phyloP scores from a whole-genome alignment of 2,797 vertebrate species.

The Brachyalestes nurse region DNA sequence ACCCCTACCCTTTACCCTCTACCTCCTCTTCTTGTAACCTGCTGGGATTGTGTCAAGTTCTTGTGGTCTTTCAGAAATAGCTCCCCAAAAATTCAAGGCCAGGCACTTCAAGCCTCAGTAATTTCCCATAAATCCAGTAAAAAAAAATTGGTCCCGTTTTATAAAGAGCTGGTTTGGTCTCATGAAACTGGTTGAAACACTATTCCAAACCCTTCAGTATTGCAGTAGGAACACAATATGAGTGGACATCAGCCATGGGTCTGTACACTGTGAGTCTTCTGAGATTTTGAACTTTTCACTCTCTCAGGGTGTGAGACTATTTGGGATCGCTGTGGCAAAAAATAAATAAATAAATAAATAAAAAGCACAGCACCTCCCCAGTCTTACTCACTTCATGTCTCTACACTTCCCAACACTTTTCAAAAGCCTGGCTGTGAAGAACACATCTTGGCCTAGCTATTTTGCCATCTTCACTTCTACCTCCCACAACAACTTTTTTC shows the following conservation, averaged over 20 bases:
- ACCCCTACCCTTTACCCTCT: too few relatives aligned
- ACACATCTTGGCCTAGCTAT: not conserved
- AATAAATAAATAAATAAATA: not conserved
- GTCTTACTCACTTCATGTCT: not conserved
- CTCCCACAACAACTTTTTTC: not conserved
- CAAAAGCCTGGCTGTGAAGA: not conserved
- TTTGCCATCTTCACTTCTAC: too few relatives aligned
- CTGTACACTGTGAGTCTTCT: not conserved
- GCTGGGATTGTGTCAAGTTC: too few relatives aligned
- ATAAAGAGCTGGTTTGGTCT: too few relatives aligned
- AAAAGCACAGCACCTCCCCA: not conserved
- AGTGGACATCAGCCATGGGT: not conserved
- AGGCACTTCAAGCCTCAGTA: too few relatives aligned
- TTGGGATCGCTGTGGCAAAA: not conserved
- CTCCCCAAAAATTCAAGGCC: too few relatives aligned
- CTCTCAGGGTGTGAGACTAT: not conserved
- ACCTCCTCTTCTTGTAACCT: too few relatives aligned
- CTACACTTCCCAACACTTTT: too few relatives aligned
- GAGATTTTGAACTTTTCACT: not conserved
- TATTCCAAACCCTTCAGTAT: not conserved
- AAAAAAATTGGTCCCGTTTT: too few relatives aligned
- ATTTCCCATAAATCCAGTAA: too few relatives aligned
- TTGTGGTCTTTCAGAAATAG: too few relatives aligned
- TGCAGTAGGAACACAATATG: not conserved
- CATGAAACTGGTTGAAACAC: too few relatives aligned